A percentile compares a stretch with the other conserved stretches of the same genome.
Conservation (phyloP, 2,888 invertebrate genomes). For the Drosophila affinis region DNA sequence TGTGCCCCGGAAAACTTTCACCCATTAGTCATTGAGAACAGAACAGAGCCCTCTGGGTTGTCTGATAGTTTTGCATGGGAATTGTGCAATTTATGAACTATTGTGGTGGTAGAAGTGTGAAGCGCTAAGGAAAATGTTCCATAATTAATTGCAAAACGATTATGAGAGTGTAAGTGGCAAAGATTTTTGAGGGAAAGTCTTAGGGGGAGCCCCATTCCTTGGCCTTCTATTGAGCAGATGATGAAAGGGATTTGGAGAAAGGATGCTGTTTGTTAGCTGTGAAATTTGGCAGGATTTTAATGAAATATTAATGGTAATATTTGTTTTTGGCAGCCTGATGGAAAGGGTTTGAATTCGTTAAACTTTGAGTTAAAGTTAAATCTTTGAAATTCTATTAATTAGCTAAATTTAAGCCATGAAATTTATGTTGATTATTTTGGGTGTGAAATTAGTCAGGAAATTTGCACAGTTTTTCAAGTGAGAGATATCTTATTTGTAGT, state of each 20-base stretch:
- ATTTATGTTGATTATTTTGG: too few species aligned
- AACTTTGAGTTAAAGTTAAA: not conserved
- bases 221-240: slow-evolving; percentile 8
- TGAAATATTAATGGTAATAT: not conserved
- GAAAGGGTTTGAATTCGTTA: not conserved
- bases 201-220: not conserved
- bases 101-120: not conserved
- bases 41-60: slow-evolving; percentile 27
- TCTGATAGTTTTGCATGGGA: slow-evolving; percentile 46
- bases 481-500: too few species aligned
- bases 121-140: not conserved
- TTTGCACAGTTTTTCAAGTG: not conserved
- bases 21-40: slow-evolving; percentile 59
- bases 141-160: slow-evolving; percentile 38
- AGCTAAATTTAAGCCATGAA: too few species aligned
- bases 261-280: not conserved
- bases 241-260: slow-evolving; percentile 1
- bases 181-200: slow-evolving; percentile 14
- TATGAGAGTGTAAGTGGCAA: slow-evolving; percentile 33
- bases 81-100: slow-evolving; percentile 35
- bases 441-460: not conserved
- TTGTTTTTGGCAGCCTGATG: not conserved
- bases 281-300: not conserved
- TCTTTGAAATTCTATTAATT: not conserved
- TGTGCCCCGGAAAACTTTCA: slow-evolving; percentile 56